phyloP scores from a whole-genome alignment of 2,888 invertebrate species.

The Himalopsyche anomala region DNA sequence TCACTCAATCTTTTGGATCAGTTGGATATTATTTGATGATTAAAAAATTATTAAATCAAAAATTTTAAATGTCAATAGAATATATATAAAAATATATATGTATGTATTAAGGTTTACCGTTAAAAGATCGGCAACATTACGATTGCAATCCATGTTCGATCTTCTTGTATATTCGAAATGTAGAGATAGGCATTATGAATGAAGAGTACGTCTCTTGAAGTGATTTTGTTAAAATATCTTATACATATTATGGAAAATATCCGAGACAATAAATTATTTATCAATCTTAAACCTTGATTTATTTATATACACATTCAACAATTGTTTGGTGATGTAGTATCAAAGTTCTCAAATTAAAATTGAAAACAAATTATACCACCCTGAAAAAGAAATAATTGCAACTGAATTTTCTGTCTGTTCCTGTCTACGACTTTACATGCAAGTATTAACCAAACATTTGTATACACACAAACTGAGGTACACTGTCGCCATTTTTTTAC shows the following conservation, averaged over 20 bases:
- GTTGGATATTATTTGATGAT: background rate
- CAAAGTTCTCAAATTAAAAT: no score
- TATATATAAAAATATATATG: background rate
- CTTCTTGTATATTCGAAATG: slow-evolving; percentile 48
- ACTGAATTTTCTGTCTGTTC: no score
- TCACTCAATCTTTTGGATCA: no score
- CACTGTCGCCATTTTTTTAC: no score
- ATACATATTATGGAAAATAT: slow-evolving; percentile 76
- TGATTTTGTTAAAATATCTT: slow-evolving; percentile 67
- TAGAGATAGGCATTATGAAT: slow-evolving; percentile 47
- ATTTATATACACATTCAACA: slow-evolving; percentile 45
- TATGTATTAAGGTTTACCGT: slow-evolving; percentile 1
- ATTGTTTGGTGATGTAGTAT: no score
- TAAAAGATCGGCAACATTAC: background rate
- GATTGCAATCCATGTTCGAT: background rate
- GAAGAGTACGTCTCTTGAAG: slow-evolving; percentile 29
- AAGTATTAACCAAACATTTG: no score
- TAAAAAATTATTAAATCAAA: background rate
- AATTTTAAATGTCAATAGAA: background rate
- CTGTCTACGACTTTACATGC: no score
- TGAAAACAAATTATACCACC: no score
- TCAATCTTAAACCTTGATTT: slow-evolving; percentile 70
- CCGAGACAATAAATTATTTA: slow-evolving; percentile 80
- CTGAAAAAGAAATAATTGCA: no score
- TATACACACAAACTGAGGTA: no score